phyloP scores from a whole-genome alignment of 2,113 vertebrate species.

The Terrapene triunguis region DNA sequence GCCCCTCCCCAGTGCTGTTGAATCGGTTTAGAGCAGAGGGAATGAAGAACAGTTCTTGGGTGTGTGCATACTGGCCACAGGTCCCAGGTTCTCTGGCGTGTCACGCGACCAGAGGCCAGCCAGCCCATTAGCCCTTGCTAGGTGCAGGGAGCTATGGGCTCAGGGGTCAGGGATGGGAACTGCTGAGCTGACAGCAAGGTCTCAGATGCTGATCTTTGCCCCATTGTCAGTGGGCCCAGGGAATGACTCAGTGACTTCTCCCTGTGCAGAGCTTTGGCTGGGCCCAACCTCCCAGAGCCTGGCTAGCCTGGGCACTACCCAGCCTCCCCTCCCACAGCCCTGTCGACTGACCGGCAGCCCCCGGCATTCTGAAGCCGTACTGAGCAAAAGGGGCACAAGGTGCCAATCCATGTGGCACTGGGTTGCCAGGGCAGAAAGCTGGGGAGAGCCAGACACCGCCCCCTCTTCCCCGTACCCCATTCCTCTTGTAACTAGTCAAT shows the following conservation, averaged over 20 bases:
- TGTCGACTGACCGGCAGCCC: neutral
- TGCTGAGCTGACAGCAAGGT: neutral
- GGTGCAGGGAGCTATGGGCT: neutral
- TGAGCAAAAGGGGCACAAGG: neutral
- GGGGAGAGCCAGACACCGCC: neutral
- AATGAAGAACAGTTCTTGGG: neutral
- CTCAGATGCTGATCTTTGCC: neutral
- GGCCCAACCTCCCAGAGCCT: neutral
- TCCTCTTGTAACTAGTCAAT: neutral
- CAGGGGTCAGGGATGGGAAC: neutral
- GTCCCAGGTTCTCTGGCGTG: too few relatives aligned
- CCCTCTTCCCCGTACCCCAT: accelerated
- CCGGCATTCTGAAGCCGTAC: neutral
- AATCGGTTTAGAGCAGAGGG: neutral
- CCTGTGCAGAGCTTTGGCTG: neutral
- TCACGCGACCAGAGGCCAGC: neutral
- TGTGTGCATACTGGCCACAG: neutral
- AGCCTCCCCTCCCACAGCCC: neutral
- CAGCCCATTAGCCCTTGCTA: neutral
- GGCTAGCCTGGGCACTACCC: neutral
- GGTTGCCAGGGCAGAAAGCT: neutral
- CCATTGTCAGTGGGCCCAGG: neutral
- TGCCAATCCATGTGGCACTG: neutral
- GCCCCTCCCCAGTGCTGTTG: too few relatives aligned
- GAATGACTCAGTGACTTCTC: neutral